phyloP scores from a whole-genome alignment of 2,888 invertebrate genomes.

The Xylophagus ater region DNA sequence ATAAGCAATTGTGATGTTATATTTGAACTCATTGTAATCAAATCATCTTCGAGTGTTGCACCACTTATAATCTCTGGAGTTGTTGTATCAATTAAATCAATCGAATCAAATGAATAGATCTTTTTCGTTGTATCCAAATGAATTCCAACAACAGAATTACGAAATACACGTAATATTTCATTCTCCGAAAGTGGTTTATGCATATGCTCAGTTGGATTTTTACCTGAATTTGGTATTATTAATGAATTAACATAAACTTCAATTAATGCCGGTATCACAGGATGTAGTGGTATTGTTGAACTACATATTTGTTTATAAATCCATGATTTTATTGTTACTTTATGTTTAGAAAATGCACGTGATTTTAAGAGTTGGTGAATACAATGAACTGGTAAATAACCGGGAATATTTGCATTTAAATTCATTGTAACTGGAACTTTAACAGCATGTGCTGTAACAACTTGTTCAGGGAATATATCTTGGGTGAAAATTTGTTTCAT shows the following conservation, averaged over 20 bases:
- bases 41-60: conserved; percentile 45
- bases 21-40: conserved; percentile 32
- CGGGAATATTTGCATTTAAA: conserved; percentile 77
- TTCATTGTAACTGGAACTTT: conserved; percentile 88
- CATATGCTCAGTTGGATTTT: conserved; percentile 54
- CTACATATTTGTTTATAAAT: conserved; percentile 88
- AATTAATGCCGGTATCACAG: conserved; percentile 82
- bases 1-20: conserved; percentile 80
- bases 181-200: conserved; percentile 87
- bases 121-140: conserved; percentile 51
- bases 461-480: conserved; percentile 95
- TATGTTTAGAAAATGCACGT: conserved; percentile 88
- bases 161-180: conserved; percentile 75
- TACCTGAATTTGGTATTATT: conserved; percentile 51
- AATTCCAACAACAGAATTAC: conserved; percentile 64
- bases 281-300: conserved; percentile 82
- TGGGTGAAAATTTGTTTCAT: conserved; percentile 92
- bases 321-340: conserved; percentile 94
- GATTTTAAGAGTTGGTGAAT: conserved; percentile 91
- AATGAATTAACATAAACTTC: conserved; percentile 93
- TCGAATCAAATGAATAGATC: conserved; percentile 17
- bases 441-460: conserved; percentile 89
- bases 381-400: conserved; percentile 91
- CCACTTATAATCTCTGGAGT: conserved; percentile 17
- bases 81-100: conserved; percentile 6